Evolutionary conservation across 2,797 vertebrate species (phyloP), one percentile per base, ranked within the genome.

Genomic region (Podargus strigoides): DNA sequence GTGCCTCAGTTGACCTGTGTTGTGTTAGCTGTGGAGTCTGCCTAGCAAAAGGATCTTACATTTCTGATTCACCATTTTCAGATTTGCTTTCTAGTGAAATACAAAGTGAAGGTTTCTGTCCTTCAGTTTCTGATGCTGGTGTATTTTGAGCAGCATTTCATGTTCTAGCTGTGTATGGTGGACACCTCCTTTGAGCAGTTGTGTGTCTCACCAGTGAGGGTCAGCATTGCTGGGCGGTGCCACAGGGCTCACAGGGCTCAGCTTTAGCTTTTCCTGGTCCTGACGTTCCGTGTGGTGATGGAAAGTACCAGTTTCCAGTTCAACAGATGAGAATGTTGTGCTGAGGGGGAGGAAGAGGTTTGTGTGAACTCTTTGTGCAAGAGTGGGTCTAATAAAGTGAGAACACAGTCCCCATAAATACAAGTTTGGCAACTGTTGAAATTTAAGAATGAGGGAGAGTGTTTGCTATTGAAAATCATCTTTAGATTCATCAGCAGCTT

Each of bases 181-280:
- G 22, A 21, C 15, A n/a, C n/a, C n/a, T 58, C 21, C 24, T 11
- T 22, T 14, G 36, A 17, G 50, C 7, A 11, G 20, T 18, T 12
- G 14, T 8, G 7, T 6, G 0, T 14, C 2, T 52, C 20, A 6
- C 13, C 30, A 14, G 30, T 1, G 15, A 12, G 3, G 0, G 4
- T 53, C 6, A 2, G 30, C 2, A 1, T 28, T 8, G 28, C n/a
- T 14, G 9, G 6, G n/a, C n/a, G n/a, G n/a, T n/a, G n/a, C n/a
- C n/a, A n/a, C n/a, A n/a, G n/a, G n/a, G n/a, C n/a, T n/a, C n/a
- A n/a, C n/a, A n/a, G n/a, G n/a, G n/a, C n/a, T n/a, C n/a, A n/a
- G n/a, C n/a, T n/a, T n/a, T n/a, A n/a, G n/a, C 30, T 63, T 32
- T 32, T 26, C 32, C 59, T 27, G 28, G 12, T 42, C 39, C 44